Base-by-base conservation (phyloP, 2,113 vertebrate species). In the Vulpes ferrilata region DNA sequence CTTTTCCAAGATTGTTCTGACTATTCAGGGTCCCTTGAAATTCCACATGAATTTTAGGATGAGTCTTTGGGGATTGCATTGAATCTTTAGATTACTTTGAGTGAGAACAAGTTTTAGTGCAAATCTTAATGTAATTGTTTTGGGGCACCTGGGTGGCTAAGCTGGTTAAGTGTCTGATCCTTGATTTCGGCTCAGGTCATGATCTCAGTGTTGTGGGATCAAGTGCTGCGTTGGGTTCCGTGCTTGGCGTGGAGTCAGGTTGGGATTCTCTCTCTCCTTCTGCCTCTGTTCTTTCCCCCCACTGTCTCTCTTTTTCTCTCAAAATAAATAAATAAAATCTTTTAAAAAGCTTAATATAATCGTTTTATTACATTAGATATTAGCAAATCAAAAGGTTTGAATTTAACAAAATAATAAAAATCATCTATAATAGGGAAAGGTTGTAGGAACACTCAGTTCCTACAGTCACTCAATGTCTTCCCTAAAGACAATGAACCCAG, bases 331-430 rank as follows among this genome's bases (percentile, higher is more conserved):
- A 35, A 35, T 69, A 69, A 69, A 69, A 69, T 69, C 67, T 69
- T 35, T 69, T 35, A 35, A 69, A 69, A 85, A 62, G 71, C 65
- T 38, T 88, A 55, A 51, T 48, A 35, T 89, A 59, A 88, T 64
- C 79, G 32, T 73, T 79, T 93, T 8, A 86, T 79, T 35, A 90
- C 32, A 84, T 7, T 73, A 79, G 48, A 65, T 88, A 92, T 23
- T 88, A 94, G 22, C 83, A 94, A 91, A 79, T 92, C 38, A 92
- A 83, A 82, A 65, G 43, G 51, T 11, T 82, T 95, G 38, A 93
- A 25, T n/a, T 71, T 88, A 73, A 76, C 65, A 76, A 84, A 84
- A 69, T 74, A 73, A 51, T 96, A 11, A 73, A 94, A 88, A 92
- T 60, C 32, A 53, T 80, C 15, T 85, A 9, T 90, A 65, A 55